phyloP scores from a whole-genome alignment of 2,113 vertebrate genomes.

The Psephotus haematonotus region DNA sequence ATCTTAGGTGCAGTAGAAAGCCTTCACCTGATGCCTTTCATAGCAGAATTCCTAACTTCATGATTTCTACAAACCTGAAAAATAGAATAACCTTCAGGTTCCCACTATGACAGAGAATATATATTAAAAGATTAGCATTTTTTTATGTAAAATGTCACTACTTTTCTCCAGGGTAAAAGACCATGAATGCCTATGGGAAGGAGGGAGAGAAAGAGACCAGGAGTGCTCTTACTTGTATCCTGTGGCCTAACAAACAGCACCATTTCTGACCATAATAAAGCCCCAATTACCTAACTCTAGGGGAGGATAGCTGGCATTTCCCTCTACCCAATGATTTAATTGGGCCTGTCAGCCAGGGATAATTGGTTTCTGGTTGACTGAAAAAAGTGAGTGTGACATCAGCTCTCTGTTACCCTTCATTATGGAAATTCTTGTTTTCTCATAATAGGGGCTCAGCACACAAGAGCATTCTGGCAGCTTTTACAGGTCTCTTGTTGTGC shows the following conservation, averaged over 20 bases:
- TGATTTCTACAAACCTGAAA: not conserved
- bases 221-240: not conserved
- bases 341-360: constrained; percentile 39
- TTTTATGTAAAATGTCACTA: not conserved
- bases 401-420: constrained; percentile 47
- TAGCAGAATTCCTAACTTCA: not conserved
- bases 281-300: not conserved
- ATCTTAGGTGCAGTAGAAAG: not conserved
- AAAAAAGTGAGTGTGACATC: constrained; percentile 55
- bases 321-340: not conserved
- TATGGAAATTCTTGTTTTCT: constrained; percentile 37
- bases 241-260: not conserved
- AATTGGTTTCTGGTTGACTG: constrained; percentile 63
- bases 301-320: not conserved
- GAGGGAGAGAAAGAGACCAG: not conserved
- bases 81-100: not conserved
- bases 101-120: not conserved
- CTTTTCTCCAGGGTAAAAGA: not conserved
- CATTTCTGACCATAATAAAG: not conserved
- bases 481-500: not conserved
- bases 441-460: not conserved
- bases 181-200: not conserved
- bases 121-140: not conserved
- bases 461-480: not conserved
- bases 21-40: not conserved